Base-by-base conservation (phyloP, 2,113 vertebrate species). In the Notothenia rossii region DNA sequence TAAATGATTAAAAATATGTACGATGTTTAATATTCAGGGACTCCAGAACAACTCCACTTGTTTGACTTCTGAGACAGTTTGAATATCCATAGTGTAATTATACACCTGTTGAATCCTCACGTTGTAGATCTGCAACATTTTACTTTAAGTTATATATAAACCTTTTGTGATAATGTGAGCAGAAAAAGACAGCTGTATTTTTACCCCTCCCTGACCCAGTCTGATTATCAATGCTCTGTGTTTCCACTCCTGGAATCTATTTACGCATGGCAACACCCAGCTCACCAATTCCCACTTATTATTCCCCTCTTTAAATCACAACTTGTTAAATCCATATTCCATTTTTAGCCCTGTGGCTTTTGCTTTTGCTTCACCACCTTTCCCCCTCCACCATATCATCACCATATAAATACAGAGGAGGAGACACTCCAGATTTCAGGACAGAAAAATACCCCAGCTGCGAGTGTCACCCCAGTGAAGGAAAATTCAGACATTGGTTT, bases 281-380 rank as follows among this genome's bases (percentile, higher is more conserved):
- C 33, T 20, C 75, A 33, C 78, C 85, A 92, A 92, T 90, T 86
- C 70, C 87, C 62, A 68, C 76, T 79, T 85, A 80, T 56, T 53
- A 63, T 25, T 53, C 66, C 33, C 58, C 29, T 36, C 73, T 77
- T 54, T 81, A 91, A 86, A 87, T 87, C 81, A 82, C 72, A 84
- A 86, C 79, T 84, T 72, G 40, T 46, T 29, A 82, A 62, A 77
- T 81, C 74, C 78, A 56, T n/a, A 0, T 36, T 85, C 88, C 79
- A 71, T 87, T 89, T 93, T 89, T 92, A 89, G 81, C 65, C 13
- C 1, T 67, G 87, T 60, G 80, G 83, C 50, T 90, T 86, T 54
- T 40, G 46, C 85, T 77, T 60, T 61, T 67, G 74, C 82, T 80
- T 89, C 45, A 80, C 81, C 58, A n/a, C 59, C 55, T 66, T 77